Evolutionary conservation across 2,113 vertebrate species (phyloP), one percentile per base, ranked within the genome.

Genomic region (Hemiprocne comata): DNA sequence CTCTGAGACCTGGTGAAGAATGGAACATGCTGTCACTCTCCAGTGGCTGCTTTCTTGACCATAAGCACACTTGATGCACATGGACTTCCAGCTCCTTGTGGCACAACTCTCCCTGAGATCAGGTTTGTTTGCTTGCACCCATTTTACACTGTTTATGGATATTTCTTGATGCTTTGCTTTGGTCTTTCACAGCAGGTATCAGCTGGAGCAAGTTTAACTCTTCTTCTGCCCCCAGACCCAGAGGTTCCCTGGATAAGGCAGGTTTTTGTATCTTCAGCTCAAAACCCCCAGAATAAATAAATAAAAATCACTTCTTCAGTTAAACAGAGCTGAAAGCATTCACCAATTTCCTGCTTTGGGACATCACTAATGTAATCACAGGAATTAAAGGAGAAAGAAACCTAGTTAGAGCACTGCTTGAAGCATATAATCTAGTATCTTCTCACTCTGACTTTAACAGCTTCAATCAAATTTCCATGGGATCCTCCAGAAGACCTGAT

Each of bases 371-470:
- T 24, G 33, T 36, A 84, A 94, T 88, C 72, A 65, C 48, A 78
- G 31, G 87, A 96, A 95, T 81, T 88, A 93, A 77, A 90, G 61
- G 64, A 84, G 46, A 85, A 85, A 87, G 42, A 84, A 83, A 85
- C 34, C 38, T 70, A 82, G 65, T 91, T 82, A 89, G 53, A 85
- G n/a, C 50, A 44, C 69, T 84, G 72, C 42, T 79, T 2, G 0
- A 93, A 93, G 58, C 34, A 51, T 57, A 81, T 28, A 67, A 55
- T 55, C 76, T 57, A 60, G 42, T 64, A 90, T 33, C 60, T 61
- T 74, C 60, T 92, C 65, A 28, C 79, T 92, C 53, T 67, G 46
- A 21, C 54, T 95, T 88, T 88, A 94, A 93, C 21, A 64, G 38
- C 57, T 80, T 80, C 82, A 89, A 76, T 80, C 82, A 89, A 76